Base-by-base conservation (phyloP, 2,888 invertebrate species). In the Melangyna quadrimaculata region DNA sequence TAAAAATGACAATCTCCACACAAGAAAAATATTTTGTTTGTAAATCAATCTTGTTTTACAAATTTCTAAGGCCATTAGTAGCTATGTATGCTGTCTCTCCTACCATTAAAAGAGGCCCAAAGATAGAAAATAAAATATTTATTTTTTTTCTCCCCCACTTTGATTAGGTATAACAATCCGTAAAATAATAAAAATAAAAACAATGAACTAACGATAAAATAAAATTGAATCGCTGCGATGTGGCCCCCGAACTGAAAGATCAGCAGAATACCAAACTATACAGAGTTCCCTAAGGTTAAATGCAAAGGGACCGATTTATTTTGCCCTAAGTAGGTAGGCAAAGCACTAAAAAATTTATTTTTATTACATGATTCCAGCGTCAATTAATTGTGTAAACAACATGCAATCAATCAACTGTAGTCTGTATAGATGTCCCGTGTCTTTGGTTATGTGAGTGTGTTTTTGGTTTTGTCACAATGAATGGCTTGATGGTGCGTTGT, bases 311-410 rank as follows among this genome's bases (percentile, higher is more conserved):
- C 61, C 37, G 19, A 78, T 67, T 72, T 59, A 55, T 22, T 37
- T 55, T 61, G 37, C 74, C 71, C 69, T 84, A 80, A 84, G 84
- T 84, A 84, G 80, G 84, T 17, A 63, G 29, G 24, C n/a, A 43
- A 10, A 69, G 45, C 55, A 67, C 29, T 73, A 74, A 65, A 75
- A 77, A 81, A 70, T 86, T 78, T 81, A 86, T 86, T 86, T 86
- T 81, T 86, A 86, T 86, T 81, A 70, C 81, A 59, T 78, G 73
- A 86, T 81, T 81, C 81, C 61, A 67, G 72, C 80, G 80, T 81
- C 86, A 78, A 86, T 86, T 86, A 78, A 86, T 86, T 86, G 77
- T 86, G 86, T 86, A 86, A 86, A 86, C 86, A 86, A 81, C 72
- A 86, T 86, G 81, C 86, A 86, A 86, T 86, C 86, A 81, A 86